phyloP scores from a whole-genome alignment of 2,797 vertebrate species.

The Mormyrus proboscirostris region DNA sequence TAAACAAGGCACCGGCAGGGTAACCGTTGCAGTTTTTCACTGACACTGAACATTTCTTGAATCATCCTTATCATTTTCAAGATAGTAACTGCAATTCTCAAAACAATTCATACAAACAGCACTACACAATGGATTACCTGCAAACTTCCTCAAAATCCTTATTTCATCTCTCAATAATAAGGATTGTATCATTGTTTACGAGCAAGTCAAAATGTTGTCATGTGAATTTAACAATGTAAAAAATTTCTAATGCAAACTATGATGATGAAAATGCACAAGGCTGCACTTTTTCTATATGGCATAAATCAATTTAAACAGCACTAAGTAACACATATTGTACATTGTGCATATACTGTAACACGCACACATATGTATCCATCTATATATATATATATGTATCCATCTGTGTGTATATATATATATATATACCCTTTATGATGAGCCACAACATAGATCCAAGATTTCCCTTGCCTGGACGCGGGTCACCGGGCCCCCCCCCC shows the following conservation, averaged over 20 bases:
- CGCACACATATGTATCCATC: background rate
- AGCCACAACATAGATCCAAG: too few species aligned
- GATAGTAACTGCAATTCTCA: background rate
- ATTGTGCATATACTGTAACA: background rate
- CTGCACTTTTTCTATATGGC: background rate
- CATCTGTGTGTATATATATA: too few species aligned
- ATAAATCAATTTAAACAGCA: background rate
- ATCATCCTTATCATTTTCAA: background rate
- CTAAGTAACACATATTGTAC: background rate
- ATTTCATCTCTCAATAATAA: background rate
- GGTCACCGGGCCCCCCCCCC: too few species aligned
- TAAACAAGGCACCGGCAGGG: too few species aligned
- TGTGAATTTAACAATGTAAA: background rate
- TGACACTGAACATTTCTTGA: background rate
- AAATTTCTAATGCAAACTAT: background rate
- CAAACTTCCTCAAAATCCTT: background rate
- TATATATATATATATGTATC: too few species aligned
- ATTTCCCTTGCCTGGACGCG: too few species aligned
- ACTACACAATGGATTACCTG: background rate
- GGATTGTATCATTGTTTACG: background rate
- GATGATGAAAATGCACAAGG: background rate
- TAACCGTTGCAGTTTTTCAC: background rate
- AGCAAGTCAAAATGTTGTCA: background rate
- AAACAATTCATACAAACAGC: background rate
- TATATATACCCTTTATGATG: too few species aligned